Conservation (phyloP, 1,140 invertebrate species). For the Saxidomus purpurata region DNA sequence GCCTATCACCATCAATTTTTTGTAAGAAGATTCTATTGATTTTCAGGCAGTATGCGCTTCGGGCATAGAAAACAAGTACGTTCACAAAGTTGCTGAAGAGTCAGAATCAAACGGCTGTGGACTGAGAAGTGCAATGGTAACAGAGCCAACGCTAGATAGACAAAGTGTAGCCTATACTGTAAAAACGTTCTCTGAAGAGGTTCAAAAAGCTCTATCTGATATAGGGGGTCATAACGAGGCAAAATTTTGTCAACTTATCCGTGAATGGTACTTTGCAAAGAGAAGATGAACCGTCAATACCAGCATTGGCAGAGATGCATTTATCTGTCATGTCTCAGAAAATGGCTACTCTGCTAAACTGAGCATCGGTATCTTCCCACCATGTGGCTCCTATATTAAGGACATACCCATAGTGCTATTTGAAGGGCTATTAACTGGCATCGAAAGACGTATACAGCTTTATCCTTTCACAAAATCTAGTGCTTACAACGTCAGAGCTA, state of each 20-base stretch:
- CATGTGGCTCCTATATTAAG: background rate
- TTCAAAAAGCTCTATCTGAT: background rate
- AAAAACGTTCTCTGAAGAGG: background rate
- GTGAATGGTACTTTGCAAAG: background rate
- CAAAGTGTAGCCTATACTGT: background rate
- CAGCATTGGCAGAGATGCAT: background rate
- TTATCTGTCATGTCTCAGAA: background rate
- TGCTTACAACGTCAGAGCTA: background rate
- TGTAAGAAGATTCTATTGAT: conserved; percentile 33
- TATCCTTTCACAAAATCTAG: background rate
- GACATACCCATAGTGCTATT: conserved; percentile 2
- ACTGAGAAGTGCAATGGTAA: background rate
- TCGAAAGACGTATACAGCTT: conserved; percentile 12
- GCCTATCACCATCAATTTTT: conserved; percentile 53
- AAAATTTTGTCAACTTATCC: background rate
- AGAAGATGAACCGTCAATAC: background rate
- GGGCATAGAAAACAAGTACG: conserved; percentile 16
- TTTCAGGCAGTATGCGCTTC: conserved; percentile 17
- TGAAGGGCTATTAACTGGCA: conserved; percentile 25
- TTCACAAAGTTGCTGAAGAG: conserved; percentile 48
- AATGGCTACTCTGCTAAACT: background rate
- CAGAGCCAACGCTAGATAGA: background rate
- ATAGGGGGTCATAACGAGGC: background rate
- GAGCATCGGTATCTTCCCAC: background rate
- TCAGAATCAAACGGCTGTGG: background rate